Base-by-base conservation (phyloP, 2,797 vertebrate species). In the Mormyrus hasselquistii region DNA sequence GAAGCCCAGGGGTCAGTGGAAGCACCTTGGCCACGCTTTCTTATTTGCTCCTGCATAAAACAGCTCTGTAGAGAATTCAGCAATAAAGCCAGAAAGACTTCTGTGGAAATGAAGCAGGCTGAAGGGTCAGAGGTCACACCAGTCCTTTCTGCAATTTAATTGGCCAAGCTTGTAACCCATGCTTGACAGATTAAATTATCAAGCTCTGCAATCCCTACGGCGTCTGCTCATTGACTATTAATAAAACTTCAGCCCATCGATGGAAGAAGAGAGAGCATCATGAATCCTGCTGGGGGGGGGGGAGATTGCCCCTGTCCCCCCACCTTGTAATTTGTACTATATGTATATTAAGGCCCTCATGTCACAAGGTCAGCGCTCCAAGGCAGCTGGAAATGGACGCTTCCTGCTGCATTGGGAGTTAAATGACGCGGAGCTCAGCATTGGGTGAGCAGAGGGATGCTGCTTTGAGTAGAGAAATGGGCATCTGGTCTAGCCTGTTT, bases 161-260 rank as follows among this genome's bases (percentile, higher is more conserved):
- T 95, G 94, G 94, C 94, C 92, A 89, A 92, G 94, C 93, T 94
- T 93, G 93, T 94, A 94, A 92, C 90, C 34, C 91, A 91, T 88
- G 90, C 93, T 92, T 94, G 94, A 94, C 94, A 95, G 94, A 95
- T 95, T 95, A 93, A 95, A 95, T 95, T 94, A 95, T 96, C 95
- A 95, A 95, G 90, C 93, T 93, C 86, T 93, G 91, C 92, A 91
- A 93, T 93, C 91, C 93, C 93, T 1, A 91, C 87, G 92, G 93
- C 93, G 92, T 91, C 92, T 93, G 92, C 93, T 93, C 93, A 92
- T 94, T 93, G 94, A 95, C 93, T 95, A 93, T 95, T 95, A 95
- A 95, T 94, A 94, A 93, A 93, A 92, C 88, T 91, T 93, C 92
- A 91, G 92, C 90, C 34, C 86, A 38, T 25, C 41, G 47, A 29